Conservation (phyloP, 1,140 invertebrate species). For the Drosophila equinoxialis region DNA sequence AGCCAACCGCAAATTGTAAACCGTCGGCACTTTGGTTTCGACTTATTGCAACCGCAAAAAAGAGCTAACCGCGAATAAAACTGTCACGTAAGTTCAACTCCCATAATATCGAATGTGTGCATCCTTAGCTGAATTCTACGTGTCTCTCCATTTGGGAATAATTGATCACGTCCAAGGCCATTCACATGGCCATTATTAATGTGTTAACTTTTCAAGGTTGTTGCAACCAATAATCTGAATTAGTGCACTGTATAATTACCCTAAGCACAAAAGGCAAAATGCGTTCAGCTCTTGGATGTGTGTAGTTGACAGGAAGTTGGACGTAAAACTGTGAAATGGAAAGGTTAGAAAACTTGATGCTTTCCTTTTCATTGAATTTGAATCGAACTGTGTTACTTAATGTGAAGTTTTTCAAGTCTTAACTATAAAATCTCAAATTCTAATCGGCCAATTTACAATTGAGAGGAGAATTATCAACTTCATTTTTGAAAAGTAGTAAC, state of each 20-base stretch:
- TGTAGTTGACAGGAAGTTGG: too few species aligned
- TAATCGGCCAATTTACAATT: too few species aligned
- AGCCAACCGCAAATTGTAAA: background rate
- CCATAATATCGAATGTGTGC: slow-evolving; percentile 20
- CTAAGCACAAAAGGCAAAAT: background rate
- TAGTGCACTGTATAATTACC: slow-evolving; percentile 38
- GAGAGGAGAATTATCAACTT: too few species aligned
- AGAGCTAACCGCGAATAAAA: slow-evolving; percentile 12
- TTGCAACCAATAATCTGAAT: slow-evolving; percentile 5
- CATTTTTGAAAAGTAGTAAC: too few species aligned
- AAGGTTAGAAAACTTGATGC: too few species aligned
- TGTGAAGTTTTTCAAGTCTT: too few species aligned
- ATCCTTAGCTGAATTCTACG: slow-evolving; percentile 23
- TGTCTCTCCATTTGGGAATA: background rate
- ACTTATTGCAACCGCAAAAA: slow-evolving; percentile 25
- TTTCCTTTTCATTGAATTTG: too few species aligned
- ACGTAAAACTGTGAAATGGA: too few species aligned
- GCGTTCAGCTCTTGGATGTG: too few species aligned
- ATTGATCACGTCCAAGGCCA: slow-evolving; percentile 11
- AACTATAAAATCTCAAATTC: too few species aligned
- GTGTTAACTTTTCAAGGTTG: slow-evolving; percentile 68
- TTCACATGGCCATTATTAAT: slow-evolving; percentile 27
- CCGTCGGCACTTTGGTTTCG: slow-evolving; percentile 32
- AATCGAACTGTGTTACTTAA: too few species aligned
- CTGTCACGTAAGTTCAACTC: slow-evolving; percentile 40